Base-by-base conservation (phyloP, 2,797 vertebrate genomes). In the Lycodopsis pacificus region DNA sequence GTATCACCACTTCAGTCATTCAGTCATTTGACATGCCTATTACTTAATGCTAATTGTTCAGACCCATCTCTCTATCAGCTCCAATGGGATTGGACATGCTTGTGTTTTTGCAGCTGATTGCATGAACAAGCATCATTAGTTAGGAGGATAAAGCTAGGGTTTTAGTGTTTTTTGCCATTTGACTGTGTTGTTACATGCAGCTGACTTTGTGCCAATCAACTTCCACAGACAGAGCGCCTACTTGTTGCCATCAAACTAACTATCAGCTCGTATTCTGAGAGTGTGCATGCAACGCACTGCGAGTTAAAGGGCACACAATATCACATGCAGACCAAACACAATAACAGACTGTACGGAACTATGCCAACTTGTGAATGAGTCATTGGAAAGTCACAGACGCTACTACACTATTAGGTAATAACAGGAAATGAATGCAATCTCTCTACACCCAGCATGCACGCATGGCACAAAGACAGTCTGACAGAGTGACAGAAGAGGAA, bases 401-500 rank as follows among this genome's bases (percentile, higher is more conserved):
- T 82, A 83, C 78, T 81, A 62, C n/a, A 17, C 40, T 12, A 86
- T 86, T 74, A 88, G 56, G 78, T 82, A 83, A 85, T 69, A 73
- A 85, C 79, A 88, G 71, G 77, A 84, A 77, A 81, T 76, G 22
- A 93, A 88, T 83, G 69, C 73, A 87, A 56, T 76, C 68, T 75
- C 66, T 83, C 87, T 76, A 87, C 71, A 86, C 80, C 66, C 68
- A 76, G 71, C 94, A 93, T 95, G 91, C 94, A 93, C 89, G 65
- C 91, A 84, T 89, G 68, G 79, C 89, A 89, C 76, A 0, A 85
- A 79, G 79, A 87, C 90, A 90, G 90, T 91, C 87, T 65, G 88
- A 91, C 90, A 92, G 86, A 88, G 87, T 94, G 96, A 96, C 93
- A 97, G 94, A 96, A 95, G 90, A 94, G 94, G 96, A 97, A 97